Percentiles rank a stretch among this genome's conserved stretches.
Conservation (phyloP, 2,888 invertebrate genomes). For the Eretmocerus hayati region DNA sequence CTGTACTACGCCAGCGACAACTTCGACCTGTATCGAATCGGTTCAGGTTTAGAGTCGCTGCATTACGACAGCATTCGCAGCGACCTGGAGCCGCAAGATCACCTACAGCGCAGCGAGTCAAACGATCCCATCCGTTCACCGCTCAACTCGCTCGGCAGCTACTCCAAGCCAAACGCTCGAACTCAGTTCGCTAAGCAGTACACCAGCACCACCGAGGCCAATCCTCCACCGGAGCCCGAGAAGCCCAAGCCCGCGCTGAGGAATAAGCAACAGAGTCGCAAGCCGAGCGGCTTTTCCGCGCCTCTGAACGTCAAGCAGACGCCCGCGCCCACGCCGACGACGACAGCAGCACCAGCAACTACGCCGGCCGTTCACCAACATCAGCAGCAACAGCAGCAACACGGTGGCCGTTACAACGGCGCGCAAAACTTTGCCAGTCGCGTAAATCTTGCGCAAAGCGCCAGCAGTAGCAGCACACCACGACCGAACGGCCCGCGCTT, state of each 20-base stretch:
- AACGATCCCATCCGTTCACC: constrained; percentile 46
- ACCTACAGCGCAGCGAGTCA: constrained; percentile 45
- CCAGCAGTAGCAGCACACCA: not conserved
- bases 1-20: constrained; percentile 75
- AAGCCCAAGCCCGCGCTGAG: constrained; percentile 31
- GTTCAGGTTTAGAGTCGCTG: constrained; percentile 56
- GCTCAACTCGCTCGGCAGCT: constrained; percentile 34
- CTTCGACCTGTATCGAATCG: constrained; percentile 77
- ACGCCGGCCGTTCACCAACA: too few relatives aligned
- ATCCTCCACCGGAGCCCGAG: constrained; percentile 26
- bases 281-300: constrained; percentile 23
- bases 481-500: not conserved
- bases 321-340: constrained; percentile 21
- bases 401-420: too few relatives aligned
- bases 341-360: constrained; percentile 21
- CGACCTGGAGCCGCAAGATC: constrained; percentile 41
- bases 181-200: constrained; percentile 29
- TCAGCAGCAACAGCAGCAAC: too few relatives aligned
- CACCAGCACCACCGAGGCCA: constrained; percentile 38
- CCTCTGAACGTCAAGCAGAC: constrained; percentile 41
- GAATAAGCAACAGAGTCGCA: constrained; percentile 46
- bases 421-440: too few relatives aligned
- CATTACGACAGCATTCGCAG: constrained; percentile 42
- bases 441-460: constrained; percentile 13
- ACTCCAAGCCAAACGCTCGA: constrained; percentile 35